phyloP scores from a whole-genome alignment of 2,113 vertebrate genomes.

The Lota lota region DNA sequence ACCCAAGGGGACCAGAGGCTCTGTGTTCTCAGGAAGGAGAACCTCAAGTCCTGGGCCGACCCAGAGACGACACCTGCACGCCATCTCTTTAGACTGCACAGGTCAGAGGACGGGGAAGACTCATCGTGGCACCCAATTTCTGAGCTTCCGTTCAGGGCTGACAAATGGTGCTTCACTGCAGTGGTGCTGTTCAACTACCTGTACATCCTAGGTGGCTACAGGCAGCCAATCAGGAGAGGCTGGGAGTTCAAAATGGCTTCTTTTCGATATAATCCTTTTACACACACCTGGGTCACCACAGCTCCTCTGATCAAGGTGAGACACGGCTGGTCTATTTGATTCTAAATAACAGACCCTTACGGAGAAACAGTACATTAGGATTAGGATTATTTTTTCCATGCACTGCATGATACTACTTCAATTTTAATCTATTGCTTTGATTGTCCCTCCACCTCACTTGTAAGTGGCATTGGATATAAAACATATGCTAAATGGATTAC shows the following conservation, averaged over 20 bases:
- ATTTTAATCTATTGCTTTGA: too few relatives aligned
- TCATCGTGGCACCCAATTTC: constrained; percentile 53
- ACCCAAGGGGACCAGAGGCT: constrained; percentile 41
- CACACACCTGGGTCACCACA: constrained; percentile 60
- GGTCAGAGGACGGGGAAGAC: constrained; percentile 29
- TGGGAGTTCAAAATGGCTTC: constrained; percentile 76
- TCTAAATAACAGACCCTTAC: background rate
- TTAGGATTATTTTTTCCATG: background rate
- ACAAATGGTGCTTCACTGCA: constrained; percentile 80
- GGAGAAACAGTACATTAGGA: background rate
- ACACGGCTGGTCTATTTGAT: background rate
- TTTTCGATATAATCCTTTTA: constrained; percentile 74
- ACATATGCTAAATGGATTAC: too few relatives aligned
- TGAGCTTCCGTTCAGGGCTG: constrained; percentile 72
- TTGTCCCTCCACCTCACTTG: too few relatives aligned
- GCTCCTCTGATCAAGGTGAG: constrained; percentile 72
- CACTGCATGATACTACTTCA: too few relatives aligned
- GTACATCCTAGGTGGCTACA: constrained; percentile 74
- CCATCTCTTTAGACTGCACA: constrained; percentile 56
- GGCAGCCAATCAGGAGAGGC: constrained; percentile 57
- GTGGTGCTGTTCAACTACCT: constrained; percentile 77
- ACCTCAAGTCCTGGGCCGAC: constrained; percentile 55
- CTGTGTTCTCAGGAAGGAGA: constrained; percentile 76
- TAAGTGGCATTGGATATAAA: too few relatives aligned
- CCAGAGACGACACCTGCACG: constrained; percentile 52